A percentile compares a stretch with the other conserved stretches of the same genome.
Evolutionary conservation across 2,113 vertebrate genomes (phyloP).

Genomic region (Hippocampus mohnikei): DNA sequence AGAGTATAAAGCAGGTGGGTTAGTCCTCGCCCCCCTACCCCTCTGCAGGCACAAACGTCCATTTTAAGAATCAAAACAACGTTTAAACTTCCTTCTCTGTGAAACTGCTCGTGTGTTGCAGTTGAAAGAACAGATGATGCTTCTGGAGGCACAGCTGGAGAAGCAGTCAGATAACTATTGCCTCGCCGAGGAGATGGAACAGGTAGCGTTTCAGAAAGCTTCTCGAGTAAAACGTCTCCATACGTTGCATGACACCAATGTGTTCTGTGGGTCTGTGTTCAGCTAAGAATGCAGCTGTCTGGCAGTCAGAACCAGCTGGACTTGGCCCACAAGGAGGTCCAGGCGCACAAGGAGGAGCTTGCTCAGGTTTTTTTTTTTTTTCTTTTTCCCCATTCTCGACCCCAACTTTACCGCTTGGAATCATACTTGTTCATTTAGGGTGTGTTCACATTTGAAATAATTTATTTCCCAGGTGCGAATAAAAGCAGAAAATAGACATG

Average conservation of each 20-base stretch:
- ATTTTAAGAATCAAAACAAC: not conserved
- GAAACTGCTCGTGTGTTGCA: conserved; percentile 38
- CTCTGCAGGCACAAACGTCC: not conserved
- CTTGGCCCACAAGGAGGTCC: conserved; percentile 76
- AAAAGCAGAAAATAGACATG: not conserved
- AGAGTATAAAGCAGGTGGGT: conserved; percentile 79
- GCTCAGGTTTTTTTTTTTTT: conserved; percentile 70
- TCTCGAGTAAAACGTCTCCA: not conserved
- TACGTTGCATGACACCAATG: not conserved
- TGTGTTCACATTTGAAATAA: not conserved
- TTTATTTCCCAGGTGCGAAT: not conserved
- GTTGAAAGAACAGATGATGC: conserved; percentile 82
- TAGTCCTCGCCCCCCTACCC: not conserved
- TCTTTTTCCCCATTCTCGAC: not conserved
- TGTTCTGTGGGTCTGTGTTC: conserved; percentile 10
- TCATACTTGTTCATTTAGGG: not conserved
- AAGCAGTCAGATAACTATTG: conserved; percentile 80
- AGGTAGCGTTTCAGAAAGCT: conserved; percentile 55
- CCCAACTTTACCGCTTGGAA: not conserved
- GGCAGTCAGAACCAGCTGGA: conserved; percentile 82
- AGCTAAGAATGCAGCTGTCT: conserved; percentile 83
- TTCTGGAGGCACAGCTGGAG: conserved; percentile 86
- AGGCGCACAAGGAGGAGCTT: conserved; percentile 84
- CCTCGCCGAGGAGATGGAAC: conserved; percentile 77
- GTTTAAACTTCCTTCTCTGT: not conserved